Evolutionary conservation across 1,140 invertebrate species (phyloP).

Genomic region (Harpegnathos saltator): DNA sequence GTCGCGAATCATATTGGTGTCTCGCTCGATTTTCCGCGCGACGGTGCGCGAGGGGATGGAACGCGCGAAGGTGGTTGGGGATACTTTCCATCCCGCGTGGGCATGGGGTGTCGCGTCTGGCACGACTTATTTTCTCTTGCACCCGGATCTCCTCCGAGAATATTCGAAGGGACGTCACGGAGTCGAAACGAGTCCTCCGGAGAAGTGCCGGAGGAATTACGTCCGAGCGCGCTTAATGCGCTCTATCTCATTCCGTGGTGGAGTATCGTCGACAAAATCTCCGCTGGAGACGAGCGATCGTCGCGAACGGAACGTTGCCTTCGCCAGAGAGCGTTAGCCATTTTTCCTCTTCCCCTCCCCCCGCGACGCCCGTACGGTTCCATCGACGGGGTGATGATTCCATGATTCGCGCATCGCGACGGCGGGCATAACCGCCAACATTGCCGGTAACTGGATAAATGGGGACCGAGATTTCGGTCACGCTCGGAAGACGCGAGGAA

Average conservation of each 20-base stretch:
- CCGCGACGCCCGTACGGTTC: conserved; percentile 4
- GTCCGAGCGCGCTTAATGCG: conserved; percentile 5
- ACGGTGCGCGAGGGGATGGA: no score
- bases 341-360: conserved; percentile 32
- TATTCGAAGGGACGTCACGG: conserved; percentile 14
- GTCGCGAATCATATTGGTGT: not conserved
- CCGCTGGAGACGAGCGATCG: not conserved
- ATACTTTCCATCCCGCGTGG: not conserved
- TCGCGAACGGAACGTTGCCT: not conserved
- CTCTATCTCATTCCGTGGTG: not conserved
- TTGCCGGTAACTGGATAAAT: conserved; percentile 62
- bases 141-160: conserved; percentile 10
- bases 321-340: conserved; percentile 64
- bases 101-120: not conserved
- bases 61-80: conserved; percentile 2
- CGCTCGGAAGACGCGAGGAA: conserved; percentile 40
- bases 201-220: conserved; percentile 3
- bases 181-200: conserved; percentile 21
- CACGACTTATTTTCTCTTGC: conserved; percentile 8
- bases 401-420: conserved; percentile 27
- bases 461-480: conserved; percentile 63
- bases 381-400: conserved; percentile 19
- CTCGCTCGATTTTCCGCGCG: conserved; percentile 9
- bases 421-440: conserved; percentile 47
- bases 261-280: not conserved